Conservation (phyloP, 1,140 invertebrate genomes). For the Diachasmimorpha longicaudata region DNA sequence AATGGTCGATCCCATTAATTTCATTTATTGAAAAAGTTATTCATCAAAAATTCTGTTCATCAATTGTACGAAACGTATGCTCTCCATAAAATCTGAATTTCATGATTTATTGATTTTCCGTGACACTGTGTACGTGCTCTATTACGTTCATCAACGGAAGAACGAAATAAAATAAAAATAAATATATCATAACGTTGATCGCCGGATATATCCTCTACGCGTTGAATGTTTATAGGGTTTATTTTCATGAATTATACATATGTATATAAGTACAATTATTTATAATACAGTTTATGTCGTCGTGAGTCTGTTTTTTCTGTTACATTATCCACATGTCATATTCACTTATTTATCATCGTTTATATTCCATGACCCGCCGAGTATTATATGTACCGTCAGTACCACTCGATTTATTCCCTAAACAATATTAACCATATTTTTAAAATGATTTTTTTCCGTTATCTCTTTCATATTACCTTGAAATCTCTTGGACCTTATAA, state of each 20-base stretch:
- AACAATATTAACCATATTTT: neutral
- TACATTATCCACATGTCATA: neutral
- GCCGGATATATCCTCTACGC: neutral
- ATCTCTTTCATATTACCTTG: neutral
- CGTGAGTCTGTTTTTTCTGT: neutral
- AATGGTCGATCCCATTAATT: too few relatives aligned
- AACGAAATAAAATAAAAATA: neutral
- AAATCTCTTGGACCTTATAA: slow-evolving; percentile 6
- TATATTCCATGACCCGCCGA: neutral
- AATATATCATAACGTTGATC: neutral
- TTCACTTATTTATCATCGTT: neutral
- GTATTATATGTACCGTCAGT: neutral
- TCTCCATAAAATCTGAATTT: neutral
- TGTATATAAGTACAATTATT: slow-evolving; percentile 11
- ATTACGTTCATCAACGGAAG: neutral
- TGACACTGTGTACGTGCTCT: neutral
- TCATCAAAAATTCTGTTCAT: neutral
- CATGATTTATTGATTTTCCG: neutral
- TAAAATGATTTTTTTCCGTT: neutral
- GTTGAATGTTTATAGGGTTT: neutral
- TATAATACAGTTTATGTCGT: neutral
- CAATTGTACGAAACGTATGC: neutral
- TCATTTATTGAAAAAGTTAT: too few relatives aligned
- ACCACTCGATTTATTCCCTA: neutral
- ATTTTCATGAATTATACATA: slow-evolving; percentile 3